phyloP scores from a whole-genome alignment of 2,888 invertebrate species.

The Biston stratarius region DNA sequence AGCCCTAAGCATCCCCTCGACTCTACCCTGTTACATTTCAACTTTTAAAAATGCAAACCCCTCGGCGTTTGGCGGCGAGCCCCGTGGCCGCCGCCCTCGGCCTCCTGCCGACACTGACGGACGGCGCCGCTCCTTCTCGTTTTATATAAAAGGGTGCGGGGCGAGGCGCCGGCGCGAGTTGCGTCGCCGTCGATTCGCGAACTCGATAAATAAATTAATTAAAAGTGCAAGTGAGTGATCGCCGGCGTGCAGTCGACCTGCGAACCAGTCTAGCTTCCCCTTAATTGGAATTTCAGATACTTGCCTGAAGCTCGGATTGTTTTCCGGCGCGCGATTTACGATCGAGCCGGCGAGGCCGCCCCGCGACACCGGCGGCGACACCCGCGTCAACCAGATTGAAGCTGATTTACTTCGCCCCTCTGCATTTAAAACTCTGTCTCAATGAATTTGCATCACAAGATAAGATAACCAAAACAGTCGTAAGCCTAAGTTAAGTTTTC shows the following conservation, averaged over 20 bases:
- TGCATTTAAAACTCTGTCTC: slow-evolving; percentile 49
- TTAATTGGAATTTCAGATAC: slow-evolving; percentile 81
- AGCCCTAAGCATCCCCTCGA: slow-evolving; percentile 67
- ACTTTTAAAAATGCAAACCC: slow-evolving; percentile 70
- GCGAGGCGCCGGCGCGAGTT: slow-evolving; percentile 81
- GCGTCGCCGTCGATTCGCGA: slow-evolving; percentile 85
- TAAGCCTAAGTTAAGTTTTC: slow-evolving; percentile 13
- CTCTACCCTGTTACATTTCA: slow-evolving; percentile 65
- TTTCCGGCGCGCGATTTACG: slow-evolving; percentile 63
- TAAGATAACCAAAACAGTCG: slow-evolving; percentile 17
- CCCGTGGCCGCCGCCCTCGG: slow-evolving; percentile 70
- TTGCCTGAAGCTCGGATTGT: slow-evolving; percentile 65
- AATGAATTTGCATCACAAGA: slow-evolving; percentile 47
- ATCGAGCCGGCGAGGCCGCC: slow-evolving; percentile 51
- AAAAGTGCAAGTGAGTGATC: slow-evolving; percentile 87
- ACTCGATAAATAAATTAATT: slow-evolving; percentile 87
- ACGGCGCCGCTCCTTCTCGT: slow-evolving; percentile 69
- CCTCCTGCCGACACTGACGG: slow-evolving; percentile 82
- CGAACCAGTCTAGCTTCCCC: slow-evolving; percentile 72
- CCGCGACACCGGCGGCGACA: slow-evolving; percentile 43
- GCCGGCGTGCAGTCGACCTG: slow-evolving; percentile 76
- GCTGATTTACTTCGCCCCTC: slow-evolving; percentile 59
- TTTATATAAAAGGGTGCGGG: slow-evolving; percentile 78
- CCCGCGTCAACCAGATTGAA: slow-evolving; percentile 55
- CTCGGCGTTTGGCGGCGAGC: slow-evolving; percentile 72